Evolutionary conservation across 2,113 vertebrate genomes (phyloP).

Genomic region (Abramis brama): DNA sequence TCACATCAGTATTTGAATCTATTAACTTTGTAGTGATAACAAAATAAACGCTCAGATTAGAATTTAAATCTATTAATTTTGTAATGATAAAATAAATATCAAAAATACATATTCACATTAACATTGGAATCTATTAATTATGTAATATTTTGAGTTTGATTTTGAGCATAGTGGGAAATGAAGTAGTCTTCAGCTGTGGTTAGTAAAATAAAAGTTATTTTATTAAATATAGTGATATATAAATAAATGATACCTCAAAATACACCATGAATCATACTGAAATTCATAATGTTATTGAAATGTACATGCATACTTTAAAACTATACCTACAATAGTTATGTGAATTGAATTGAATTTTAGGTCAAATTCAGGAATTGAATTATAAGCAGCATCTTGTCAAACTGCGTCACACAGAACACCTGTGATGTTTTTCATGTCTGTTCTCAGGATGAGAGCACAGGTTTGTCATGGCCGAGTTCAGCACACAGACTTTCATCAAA

Average conservation of each 20-base stretch:
- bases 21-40: background rate
- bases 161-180: background rate
- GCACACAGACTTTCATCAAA: slow-evolving; percentile 88
- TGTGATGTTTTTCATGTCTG: background rate
- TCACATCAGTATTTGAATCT: background rate
- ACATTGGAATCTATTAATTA: background rate
- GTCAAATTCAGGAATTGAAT: background rate
- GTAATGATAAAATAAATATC: background rate
- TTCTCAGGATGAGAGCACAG: slow-evolving; percentile 79
- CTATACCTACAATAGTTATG: background rate
- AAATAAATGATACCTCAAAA: background rate
- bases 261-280: background rate
- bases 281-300: background rate
- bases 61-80: background rate
- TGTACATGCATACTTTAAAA: background rate
- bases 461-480: slow-evolving; percentile 80
- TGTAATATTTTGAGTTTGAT: background rate
- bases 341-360: background rate
- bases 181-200: background rate
- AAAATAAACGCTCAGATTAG: too few relatives aligned
- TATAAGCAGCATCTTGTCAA: too few relatives aligned
- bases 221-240: background rate
- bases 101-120: background rate
- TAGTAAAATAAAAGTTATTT: background rate
- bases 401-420: too few relatives aligned